Percentiles rank a stretch among this genome's conserved stretches.
Evolutionary conservation across 1,140 invertebrate species (phyloP).

Genomic region (Riptortus pedestris): DNA sequence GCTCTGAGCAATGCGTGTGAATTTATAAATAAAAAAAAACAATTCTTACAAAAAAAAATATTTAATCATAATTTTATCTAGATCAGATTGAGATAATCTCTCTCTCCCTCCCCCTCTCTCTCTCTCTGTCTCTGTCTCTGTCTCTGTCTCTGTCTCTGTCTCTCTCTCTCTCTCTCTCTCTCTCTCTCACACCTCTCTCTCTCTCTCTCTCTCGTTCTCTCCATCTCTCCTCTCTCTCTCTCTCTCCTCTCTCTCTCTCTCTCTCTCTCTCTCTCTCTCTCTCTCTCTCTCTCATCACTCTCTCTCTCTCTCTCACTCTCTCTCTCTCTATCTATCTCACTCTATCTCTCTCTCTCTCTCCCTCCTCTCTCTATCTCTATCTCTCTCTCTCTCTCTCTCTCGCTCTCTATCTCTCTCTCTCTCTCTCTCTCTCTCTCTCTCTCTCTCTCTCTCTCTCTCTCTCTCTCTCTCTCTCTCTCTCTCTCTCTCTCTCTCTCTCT

Average conservation of each 20-base stretch:
- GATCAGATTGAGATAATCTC: background rate
- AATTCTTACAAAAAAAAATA: too few relatives aligned
- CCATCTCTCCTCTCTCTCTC: background rate
- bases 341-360: too few relatives aligned
- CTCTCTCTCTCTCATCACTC: too few relatives aligned
- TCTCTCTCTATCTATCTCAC: too few relatives aligned
- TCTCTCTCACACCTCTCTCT: slow-evolving; percentile 5
- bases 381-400: too few relatives aligned
- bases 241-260: slow-evolving; percentile 3
- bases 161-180: slow-evolving; percentile 15
- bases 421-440: slow-evolving; percentile 15
- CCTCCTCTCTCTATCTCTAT: too few relatives aligned
- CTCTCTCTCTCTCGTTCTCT: too few relatives aligned
- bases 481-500: slow-evolving; percentile 11
- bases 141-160: background rate
- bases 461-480: slow-evolving; percentile 15
- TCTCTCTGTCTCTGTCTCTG: background rate
- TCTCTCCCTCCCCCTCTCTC: slow-evolving; percentile 4
- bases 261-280: slow-evolving; percentile 15
- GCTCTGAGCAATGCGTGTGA: too few relatives aligned
- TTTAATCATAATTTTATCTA: too few relatives aligned
- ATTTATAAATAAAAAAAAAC: too few relatives aligned
- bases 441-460: slow-evolving; percentile 15
- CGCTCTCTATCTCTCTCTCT: too few relatives aligned
- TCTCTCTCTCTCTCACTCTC: too few relatives aligned